Conservation (phyloP, 2,797 vertebrate species). For the Gymnothorax reevesii region DNA sequence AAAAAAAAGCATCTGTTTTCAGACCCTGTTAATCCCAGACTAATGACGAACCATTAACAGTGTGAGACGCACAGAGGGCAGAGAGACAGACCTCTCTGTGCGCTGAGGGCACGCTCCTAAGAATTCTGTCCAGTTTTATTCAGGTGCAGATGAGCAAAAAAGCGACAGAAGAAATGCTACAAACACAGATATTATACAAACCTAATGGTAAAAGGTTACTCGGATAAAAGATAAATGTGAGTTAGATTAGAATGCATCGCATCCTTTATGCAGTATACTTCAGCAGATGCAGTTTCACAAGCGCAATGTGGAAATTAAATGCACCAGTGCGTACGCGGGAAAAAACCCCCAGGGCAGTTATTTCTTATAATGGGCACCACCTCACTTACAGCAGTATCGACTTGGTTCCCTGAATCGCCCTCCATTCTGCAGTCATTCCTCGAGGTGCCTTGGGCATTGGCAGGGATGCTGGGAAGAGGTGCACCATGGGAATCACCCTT, state of each 20-base stretch:
- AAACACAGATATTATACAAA: background rate
- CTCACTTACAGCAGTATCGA: slow-evolving; percentile 77
- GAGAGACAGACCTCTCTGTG: background rate
- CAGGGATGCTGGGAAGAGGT: slow-evolving; percentile 74
- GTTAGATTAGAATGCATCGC: background rate
- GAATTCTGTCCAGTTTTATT: background rate
- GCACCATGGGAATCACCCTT: slow-evolving; percentile 83
- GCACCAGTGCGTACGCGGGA: background rate
- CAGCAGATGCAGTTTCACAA: background rate
- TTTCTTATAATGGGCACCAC: slow-evolving; percentile 16
- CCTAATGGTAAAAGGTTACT: background rate
- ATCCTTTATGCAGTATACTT: background rate
- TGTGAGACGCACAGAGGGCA: background rate
- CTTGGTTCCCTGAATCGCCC: slow-evolving; percentile 71
- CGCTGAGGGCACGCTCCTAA: background rate
- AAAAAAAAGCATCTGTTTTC: background rate
- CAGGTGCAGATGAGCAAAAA: background rate
- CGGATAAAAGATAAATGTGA: background rate
- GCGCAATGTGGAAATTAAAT: slow-evolving; percentile 1
- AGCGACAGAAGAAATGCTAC: background rate
- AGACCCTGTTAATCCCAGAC: background rate
- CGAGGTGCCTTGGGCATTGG: slow-evolving; percentile 75
- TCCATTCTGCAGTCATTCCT: slow-evolving; percentile 80
- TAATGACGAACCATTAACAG: background rate
- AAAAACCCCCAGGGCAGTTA: background rate